Percentiles rank a stretch among this genome's conserved stretches.
phyloP scores from a whole-genome alignment of 2,113 vertebrate genomes.

The Bostrychus sinensis region DNA sequence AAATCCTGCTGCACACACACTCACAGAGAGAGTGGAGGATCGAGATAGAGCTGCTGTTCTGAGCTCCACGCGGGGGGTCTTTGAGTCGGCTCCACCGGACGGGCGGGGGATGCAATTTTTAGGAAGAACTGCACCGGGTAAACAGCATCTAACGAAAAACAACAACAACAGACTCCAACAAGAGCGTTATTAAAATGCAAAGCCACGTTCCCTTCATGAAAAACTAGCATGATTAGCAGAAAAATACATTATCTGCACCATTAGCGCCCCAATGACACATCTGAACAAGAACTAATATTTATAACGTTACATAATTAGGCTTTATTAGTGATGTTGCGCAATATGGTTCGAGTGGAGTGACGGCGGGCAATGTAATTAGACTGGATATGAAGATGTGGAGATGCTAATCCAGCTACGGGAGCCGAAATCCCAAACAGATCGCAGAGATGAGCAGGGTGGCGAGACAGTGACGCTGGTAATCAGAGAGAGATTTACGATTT shows the following conservation, averaged over 20 bases:
- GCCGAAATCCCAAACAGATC: slow-evolving; percentile 47
- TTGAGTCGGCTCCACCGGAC: slow-evolving; percentile 57
- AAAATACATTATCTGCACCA: slow-evolving; percentile 64
- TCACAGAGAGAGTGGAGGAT: slow-evolving; percentile 41
- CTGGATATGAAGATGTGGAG: slow-evolving; percentile 16
- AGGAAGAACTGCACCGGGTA: slow-evolving; percentile 55
- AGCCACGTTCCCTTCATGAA: slow-evolving; percentile 45
- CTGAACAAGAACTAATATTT: slow-evolving; percentile 64
- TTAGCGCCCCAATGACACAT: slow-evolving; percentile 66
- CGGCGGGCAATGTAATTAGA: not conserved
- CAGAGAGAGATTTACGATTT: slow-evolving; percentile 5
- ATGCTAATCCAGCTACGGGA: slow-evolving; percentile 44
- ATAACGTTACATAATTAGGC: slow-evolving; percentile 63
- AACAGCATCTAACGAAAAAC: slow-evolving; percentile 68
- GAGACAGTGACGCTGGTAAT: slow-evolving; percentile 3
- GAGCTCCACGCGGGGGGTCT: slow-evolving; percentile 71
- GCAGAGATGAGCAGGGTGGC: slow-evolving; percentile 24
- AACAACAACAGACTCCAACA: slow-evolving; percentile 63
- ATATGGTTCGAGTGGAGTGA: slow-evolving; percentile 57
- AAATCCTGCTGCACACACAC: slow-evolving; percentile 41
- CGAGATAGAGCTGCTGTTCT: slow-evolving; percentile 67
- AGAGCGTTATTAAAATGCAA: slow-evolving; percentile 74
- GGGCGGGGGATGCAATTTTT: slow-evolving; percentile 43
- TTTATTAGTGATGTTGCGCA: slow-evolving; percentile 66
- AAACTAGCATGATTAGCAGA: slow-evolving; percentile 55